These are phyloP conservation scores for pig (Sus scrofa) DNA, from an alignment of 2,113 vertebrate genomes.

Conservation along the genomic window T2T-Sscrofa CM000829.6:63394501-63395000, in stretches of 20 bases:
- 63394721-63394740: not conserved
- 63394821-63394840: not conserved
- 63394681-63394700: not conserved
- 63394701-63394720: not conserved
- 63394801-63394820: not conserved
- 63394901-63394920: not conserved
- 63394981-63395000: not conserved
- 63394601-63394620: no score
- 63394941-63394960: not conserved
- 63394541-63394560: no score
- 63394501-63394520: no score
- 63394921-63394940: not conserved
- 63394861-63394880: not conserved
- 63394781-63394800: not conserved
- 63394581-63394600: no score
- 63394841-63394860: not conserved
- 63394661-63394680: no score
- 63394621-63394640: no score
- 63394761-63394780: not conserved
- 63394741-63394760: not conserved
- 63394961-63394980: not conserved
- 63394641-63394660: no score
- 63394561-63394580: no score
- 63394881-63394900: fast-evolving
- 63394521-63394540: no score